Evolutionary conservation across 2,797 vertebrate genomes (phyloP), one percentile per base, ranked within the genome.

Genomic region (Bradypodion ventrale): DNA sequence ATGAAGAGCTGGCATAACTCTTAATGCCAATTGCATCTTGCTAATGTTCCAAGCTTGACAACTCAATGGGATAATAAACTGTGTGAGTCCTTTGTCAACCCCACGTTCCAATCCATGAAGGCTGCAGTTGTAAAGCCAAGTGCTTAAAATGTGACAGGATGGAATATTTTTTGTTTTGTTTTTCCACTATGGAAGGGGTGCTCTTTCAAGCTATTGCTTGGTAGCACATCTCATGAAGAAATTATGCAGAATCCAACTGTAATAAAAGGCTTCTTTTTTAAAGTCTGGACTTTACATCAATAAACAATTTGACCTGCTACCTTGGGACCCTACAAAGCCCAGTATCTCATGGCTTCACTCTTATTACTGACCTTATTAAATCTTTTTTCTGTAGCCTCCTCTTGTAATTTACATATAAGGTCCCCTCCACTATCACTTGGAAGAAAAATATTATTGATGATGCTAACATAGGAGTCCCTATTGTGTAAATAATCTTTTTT

Each of bases 11-110:
- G 82, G 35, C 19, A 2, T 23, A 2, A 56, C 19, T 42, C 9
- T 63, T 83, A 76, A 83, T 83, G 62, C 73, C 73, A 76, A 29
- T 68, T 83, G 82, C 73, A 76, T 56, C 35, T 52, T 42, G 82
- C 82, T 83, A 76, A 83, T 68, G 62, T 42, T 68, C 44, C 37
- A 23, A n/a, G 62, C 62, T 68, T 68, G 73, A 42, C 82, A 76
- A 56, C 62, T 68, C 73, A 56, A 83, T 73, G 73, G 82, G 35
- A 56, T 83, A 76, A 83, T 83, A 66, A 83, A 52, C 62, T 68
- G 63, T 21, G 65, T 32, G 75, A 32, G 29, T 69, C 78, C 65
- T 83, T 59, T 70, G 40, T 77, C 40, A 40, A 4, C 12, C 40
- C 19, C 3, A n/a, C 65, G 68, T 77, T 27, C 65, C 75, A 70